Evolutionary conservation across 2,797 vertebrate species (phyloP).

Genomic region (Pempheris klunzingeri): DNA sequence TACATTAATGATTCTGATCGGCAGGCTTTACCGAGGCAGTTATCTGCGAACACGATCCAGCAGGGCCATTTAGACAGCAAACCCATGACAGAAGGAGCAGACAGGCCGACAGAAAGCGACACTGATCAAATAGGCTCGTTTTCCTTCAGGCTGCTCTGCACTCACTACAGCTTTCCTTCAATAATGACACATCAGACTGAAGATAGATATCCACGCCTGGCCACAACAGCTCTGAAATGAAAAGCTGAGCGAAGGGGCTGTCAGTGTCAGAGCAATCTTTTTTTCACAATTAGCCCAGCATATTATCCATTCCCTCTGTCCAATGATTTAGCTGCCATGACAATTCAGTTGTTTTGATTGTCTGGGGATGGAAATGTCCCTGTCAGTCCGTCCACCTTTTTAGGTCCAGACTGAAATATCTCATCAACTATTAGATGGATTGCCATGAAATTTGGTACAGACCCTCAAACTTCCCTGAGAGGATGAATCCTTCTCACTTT

Average conservation of each 20-base stretch:
- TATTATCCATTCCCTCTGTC: neutral
- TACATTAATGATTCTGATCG: conserved; percentile 80
- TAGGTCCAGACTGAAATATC: neutral
- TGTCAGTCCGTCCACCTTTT: neutral
- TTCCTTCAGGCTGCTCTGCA: conserved; percentile 49
- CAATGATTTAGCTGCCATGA: neutral
- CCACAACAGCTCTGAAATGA: conserved; percentile 39
- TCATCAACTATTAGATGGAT: neutral
- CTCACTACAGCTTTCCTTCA: conserved; percentile 39
- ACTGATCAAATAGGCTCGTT: conserved; percentile 62
- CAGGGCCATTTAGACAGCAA: conserved; percentile 50
- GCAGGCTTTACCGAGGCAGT: conserved; percentile 64
- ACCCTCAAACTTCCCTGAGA: accelerated
- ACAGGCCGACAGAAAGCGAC: conserved; percentile 44
- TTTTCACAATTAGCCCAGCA: neutral
- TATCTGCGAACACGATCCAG: conserved; percentile 70
- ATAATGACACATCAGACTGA: conserved; percentile 52
- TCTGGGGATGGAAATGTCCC: neutral
- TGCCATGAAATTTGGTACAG: neutral
- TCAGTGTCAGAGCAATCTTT: conserved; percentile 13
- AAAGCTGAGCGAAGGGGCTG: neutral
- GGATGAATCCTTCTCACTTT: neutral
- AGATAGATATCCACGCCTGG: conserved; percentile 32
- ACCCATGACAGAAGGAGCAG: conserved; percentile 44
- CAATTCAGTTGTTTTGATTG: neutral